These are phyloP conservation scores for Saturnia japonica DNA, from an alignment of 2,888 invertebrate species.

Conservation along the genomic window DNA sequence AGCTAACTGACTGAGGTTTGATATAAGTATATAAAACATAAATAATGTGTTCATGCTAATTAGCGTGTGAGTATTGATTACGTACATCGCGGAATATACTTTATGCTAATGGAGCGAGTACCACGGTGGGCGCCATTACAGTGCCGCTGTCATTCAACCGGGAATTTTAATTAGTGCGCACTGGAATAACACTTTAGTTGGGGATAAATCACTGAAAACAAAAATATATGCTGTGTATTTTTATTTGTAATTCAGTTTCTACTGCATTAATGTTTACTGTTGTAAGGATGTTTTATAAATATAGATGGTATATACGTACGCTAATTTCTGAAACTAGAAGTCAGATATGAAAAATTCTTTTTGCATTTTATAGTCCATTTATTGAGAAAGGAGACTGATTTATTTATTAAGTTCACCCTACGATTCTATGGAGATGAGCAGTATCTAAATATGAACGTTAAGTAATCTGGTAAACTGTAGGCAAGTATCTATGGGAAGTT, in stretches of 20 bases:
- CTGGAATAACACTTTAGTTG: conserved; percentile 14
- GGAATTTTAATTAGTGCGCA: conserved; percentile 28
- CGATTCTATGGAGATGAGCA: no score
- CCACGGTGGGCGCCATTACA: conserved; percentile 45
- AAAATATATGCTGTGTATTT: not conserved
- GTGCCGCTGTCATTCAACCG: conserved; percentile 27
- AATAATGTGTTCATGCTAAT: not conserved
- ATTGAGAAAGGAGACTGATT: no score
- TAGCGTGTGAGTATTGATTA: conserved; percentile 4
- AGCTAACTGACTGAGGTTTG: not conserved
- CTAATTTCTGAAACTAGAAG: no score
- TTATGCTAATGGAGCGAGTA: conserved; percentile 34
- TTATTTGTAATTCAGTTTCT: not conserved
- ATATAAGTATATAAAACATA: not conserved
- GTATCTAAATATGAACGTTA: no score
- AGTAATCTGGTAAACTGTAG: no score
- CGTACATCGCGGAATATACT: not conserved
- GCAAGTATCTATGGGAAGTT: no score
- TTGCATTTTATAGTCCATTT: no score
- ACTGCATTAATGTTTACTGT: not conserved
- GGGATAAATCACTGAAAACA: not conserved
- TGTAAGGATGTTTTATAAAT: not conserved
- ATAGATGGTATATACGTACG: no score
- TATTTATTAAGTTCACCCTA: no score
- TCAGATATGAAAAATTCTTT: no score